phyloP scores from a whole-genome alignment of 2,797 vertebrate species.

The Synaphobranchus kaupii region DNA sequence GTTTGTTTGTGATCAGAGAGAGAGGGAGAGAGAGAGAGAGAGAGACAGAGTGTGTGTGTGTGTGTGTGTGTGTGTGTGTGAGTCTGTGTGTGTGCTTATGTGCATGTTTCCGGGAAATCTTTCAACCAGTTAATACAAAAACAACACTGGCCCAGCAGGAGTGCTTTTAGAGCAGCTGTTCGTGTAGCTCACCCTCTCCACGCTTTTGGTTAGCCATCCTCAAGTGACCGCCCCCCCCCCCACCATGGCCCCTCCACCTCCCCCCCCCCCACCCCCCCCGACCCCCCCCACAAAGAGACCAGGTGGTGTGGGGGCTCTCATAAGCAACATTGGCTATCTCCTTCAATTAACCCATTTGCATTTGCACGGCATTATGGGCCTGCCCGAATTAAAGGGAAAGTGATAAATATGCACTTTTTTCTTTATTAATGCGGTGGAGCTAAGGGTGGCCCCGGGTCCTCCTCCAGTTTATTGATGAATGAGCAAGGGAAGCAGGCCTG shows the following conservation, averaged over 20 bases:
- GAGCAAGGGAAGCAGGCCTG: slow-evolving; percentile 58
- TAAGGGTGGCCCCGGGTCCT: slow-evolving; percentile 56
- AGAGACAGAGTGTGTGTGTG: not conserved
- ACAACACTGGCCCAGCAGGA: slow-evolving; percentile 4
- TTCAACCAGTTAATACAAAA: slow-evolving; percentile 24
- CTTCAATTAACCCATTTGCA: slow-evolving; percentile 3
- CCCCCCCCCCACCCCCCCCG: not conserved
- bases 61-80: not conserved
- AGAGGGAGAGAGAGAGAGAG: not conserved
- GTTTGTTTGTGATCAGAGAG: not conserved
- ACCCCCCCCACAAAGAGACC: slow-evolving; percentile 50
- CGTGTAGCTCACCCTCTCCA: slow-evolving; percentile 49
- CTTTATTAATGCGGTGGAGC: slow-evolving; percentile 43
- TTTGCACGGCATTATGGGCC: slow-evolving; percentile 3
- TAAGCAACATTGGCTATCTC: slow-evolving; percentile 57
- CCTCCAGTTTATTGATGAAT: slow-evolving; percentile 58
- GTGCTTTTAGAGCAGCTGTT: slow-evolving; percentile 12
- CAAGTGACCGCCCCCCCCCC: slow-evolving; percentile 30
- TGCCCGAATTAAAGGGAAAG: slow-evolving; percentile 44
- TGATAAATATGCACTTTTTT: slow-evolving; percentile 39
- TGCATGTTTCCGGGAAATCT: not conserved
- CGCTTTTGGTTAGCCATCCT: slow-evolving; percentile 43
- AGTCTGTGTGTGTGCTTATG: not conserved
- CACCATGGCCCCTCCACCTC: not conserved
- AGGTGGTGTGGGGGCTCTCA: slow-evolving; percentile 62